phyloP scores from a whole-genome alignment of 2,888 invertebrate species.

The Reticulitermes lucifugus region DNA sequence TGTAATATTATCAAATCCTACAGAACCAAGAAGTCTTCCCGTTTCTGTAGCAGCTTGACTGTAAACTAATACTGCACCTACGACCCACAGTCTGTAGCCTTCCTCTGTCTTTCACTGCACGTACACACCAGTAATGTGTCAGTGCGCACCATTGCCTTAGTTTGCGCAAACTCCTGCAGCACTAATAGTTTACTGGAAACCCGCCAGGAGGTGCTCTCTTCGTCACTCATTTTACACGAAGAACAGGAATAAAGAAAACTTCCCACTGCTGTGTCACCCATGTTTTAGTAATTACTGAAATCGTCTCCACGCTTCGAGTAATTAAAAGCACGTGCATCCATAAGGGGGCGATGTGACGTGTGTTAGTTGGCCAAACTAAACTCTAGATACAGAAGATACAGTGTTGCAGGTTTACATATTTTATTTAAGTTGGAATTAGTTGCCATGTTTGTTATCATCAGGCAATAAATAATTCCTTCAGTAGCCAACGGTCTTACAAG shows the following conservation, averaged over 20 bases:
- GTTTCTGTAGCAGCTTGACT: too few species aligned
- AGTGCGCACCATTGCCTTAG: background rate
- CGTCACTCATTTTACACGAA: conserved; percentile 6
- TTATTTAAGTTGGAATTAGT: background rate
- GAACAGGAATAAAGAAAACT: conserved; percentile 1
- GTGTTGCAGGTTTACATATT: background rate
- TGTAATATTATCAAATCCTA: too few species aligned
- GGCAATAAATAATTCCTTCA: too few species aligned
- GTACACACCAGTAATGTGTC: background rate
- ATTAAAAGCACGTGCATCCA: conserved; percentile 21
- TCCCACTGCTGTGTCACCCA: background rate
- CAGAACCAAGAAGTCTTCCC: too few species aligned
- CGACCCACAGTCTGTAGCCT: background rate
- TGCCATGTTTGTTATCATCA: background rate
- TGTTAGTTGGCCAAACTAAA: conserved; percentile 11
- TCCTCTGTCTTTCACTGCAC: background rate
- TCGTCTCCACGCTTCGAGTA: conserved; percentile 9
- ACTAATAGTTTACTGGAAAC: conserved; percentile 1
- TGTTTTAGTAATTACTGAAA: conserved; percentile 13
- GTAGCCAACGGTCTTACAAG: background rate
- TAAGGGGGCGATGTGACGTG: background rate
- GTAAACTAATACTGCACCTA: too few species aligned
- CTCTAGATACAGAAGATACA: background rate
- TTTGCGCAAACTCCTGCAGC: background rate
- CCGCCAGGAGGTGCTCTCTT: conserved; percentile 5